phyloP scores from a whole-genome alignment of 2,797 vertebrate genomes.

The Esox masquinongy region DNA sequence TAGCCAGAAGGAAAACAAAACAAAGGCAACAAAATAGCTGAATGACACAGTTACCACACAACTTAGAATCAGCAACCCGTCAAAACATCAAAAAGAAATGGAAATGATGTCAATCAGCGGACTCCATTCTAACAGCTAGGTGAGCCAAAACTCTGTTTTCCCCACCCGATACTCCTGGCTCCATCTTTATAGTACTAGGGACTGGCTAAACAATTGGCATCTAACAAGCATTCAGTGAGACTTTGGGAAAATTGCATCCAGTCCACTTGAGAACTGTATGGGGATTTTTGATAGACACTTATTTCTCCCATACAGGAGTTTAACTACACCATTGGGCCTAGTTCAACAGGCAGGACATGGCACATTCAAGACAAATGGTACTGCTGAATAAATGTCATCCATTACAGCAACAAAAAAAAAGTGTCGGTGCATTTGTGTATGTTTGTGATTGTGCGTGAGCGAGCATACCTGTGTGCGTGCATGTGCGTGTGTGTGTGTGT shows the following conservation, averaged over 20 bases:
- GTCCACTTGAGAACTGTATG: slow-evolving; percentile 60
- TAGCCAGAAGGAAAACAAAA: neutral
- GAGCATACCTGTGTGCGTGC: neutral
- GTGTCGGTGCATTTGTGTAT: neutral
- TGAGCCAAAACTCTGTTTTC: slow-evolving; percentile 28
- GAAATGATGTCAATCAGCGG: slow-evolving; percentile 59
- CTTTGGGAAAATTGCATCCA: slow-evolving; percentile 68
- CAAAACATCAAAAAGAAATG: slow-evolving; percentile 59
- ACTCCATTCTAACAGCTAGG: slow-evolving; percentile 50
- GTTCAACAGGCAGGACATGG: slow-evolving; percentile 50
- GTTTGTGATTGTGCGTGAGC: neutral
- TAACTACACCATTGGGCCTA: slow-evolving; percentile 52
- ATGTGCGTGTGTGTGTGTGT: slow-evolving; percentile 15
- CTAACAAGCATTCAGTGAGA: slow-evolving; percentile 48
- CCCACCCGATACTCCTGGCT: neutral
- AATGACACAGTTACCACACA: slow-evolving; percentile 45
- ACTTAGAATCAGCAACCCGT: slow-evolving; percentile 68
- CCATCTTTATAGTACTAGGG: slow-evolving; percentile 45
- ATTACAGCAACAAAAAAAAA: neutral
- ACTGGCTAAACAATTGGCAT: slow-evolving; percentile 51
- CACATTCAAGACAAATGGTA: slow-evolving; percentile 41
- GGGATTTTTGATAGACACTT: slow-evolving; percentile 57
- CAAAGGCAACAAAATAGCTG: neutral
- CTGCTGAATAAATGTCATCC: slow-evolving; percentile 18
- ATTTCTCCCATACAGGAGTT: slow-evolving; percentile 46